Percentiles rank a stretch among this genome's conserved stretches.
Conservation (phyloP, 1,140 invertebrate genomes). For the Drosophila gunungcola region DNA sequence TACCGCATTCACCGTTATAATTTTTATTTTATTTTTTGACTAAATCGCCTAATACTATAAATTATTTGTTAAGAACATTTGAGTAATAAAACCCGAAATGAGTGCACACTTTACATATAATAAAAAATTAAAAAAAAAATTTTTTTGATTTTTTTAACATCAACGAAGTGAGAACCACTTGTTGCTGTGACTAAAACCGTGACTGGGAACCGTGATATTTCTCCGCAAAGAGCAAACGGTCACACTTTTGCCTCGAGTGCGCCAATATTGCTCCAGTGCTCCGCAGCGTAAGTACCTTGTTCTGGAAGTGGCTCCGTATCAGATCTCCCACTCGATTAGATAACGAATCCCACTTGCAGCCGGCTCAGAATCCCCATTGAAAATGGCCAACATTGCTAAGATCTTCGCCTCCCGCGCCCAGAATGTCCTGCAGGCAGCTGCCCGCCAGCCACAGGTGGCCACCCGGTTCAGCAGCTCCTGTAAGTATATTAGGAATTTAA, state of each 20-base stretch:
- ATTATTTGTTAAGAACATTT: too few species aligned
- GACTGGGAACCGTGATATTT: conserved; percentile 5
- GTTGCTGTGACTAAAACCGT: neutral
- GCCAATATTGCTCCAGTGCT: conserved; percentile 59
- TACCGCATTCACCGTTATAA: too few species aligned
- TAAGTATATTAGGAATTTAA: conserved; percentile 37
- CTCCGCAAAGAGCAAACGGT: neutral
- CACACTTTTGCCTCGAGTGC: conserved; percentile 4
- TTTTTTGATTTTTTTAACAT: neutral
- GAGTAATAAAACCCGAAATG: too few species aligned
- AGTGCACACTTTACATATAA: too few species aligned
- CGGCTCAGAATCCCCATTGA: conserved; percentile 20
- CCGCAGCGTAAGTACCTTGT: conserved; percentile 52
- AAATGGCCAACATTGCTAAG: conserved; percentile 81
- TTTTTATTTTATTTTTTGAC: too few species aligned
- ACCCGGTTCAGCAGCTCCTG: conserved; percentile 69
- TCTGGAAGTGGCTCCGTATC: neutral
- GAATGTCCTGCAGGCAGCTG: conserved; percentile 63
- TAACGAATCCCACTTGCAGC: conserved; percentile 24
- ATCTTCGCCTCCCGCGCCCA: conserved; percentile 70
- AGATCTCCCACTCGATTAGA: conserved; percentile 13
- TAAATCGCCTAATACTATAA: too few species aligned
- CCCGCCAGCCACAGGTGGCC: conserved; percentile 73
- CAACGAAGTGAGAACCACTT: neutral
- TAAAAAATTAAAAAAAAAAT: neutral